Percentiles rank a stretch among this genome's conserved stretches.
phyloP scores from a whole-genome alignment of 2,797 vertebrate species.

The Rhabdomys pumilio region DNA sequence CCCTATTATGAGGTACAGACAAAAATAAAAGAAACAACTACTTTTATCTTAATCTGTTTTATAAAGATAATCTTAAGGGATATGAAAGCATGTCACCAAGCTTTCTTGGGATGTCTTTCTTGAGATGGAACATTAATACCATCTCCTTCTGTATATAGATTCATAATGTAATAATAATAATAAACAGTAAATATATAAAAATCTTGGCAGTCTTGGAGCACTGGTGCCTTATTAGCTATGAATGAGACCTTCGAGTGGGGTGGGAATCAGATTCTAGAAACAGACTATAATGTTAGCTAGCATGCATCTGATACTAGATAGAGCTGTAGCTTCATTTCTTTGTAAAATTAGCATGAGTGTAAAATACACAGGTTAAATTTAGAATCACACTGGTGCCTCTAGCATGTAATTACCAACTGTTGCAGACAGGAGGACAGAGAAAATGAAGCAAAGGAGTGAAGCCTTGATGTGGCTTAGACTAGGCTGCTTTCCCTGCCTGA shows the following conservation, averaged over 20 bases:
- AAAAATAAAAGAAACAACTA: neutral
- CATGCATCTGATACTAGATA: slow-evolving; percentile 67
- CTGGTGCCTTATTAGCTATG: neutral
- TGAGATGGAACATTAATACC: slow-evolving; percentile 1
- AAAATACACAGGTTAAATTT: slow-evolving; percentile 86
- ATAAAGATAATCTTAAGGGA: slow-evolving; percentile 40
- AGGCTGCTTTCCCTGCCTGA: neutral
- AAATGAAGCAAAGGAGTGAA: slow-evolving; percentile 74
- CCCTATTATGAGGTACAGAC: neutral
- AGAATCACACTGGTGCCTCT: slow-evolving; percentile 83
- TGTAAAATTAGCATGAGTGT: slow-evolving; percentile 80
- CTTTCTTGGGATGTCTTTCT: neutral
- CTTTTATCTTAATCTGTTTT: slow-evolving; percentile 44
- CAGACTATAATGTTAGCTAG: neutral
- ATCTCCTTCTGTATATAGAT: neutral
- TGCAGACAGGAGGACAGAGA: slow-evolving; percentile 82
- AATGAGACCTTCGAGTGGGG: neutral
- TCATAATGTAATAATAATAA: neutral
- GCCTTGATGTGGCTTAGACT: neutral
- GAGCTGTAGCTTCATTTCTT: slow-evolving; percentile 81
- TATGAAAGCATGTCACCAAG: neutral
- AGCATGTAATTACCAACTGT: slow-evolving; percentile 83
- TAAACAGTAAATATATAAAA: neutral
- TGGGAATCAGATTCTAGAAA: neutral
- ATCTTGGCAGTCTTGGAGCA: neutral